Evolutionary conservation across 1,140 invertebrate species (phyloP), one percentile per base, ranked within the genome.

Genomic region (Drosophila burlai): DNA sequence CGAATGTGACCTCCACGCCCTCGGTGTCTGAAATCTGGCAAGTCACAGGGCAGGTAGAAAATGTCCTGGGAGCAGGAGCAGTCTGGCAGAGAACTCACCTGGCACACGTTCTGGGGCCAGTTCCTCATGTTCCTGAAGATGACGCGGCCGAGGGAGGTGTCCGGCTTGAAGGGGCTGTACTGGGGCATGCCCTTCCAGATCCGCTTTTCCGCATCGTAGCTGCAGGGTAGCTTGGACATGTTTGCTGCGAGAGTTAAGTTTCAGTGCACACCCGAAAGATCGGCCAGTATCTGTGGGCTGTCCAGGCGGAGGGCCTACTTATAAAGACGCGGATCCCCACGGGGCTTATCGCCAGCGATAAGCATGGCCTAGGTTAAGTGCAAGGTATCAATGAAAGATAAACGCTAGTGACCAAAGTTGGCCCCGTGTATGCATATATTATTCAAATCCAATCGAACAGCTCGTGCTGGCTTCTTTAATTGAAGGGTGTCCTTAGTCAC

Each of bases 111-210:
- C 29, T 58, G 67, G 9, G 81, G 81, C 65, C 67, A 89, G 52
- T 76, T 89, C 18, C 34, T 76, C 81, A 89, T 76, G 7, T 29
- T 67, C 45, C 64, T 71, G 34, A 80, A 90, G 43, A 89, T 82
- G 42, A 89, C 52, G n/a, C 24, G 59, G 16, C 85, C 85, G 34
- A 90, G 34, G 16, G 81, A 85, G 7, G 57, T 57, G 2, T 89
- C 71, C n/a, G 49, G 38, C 29, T 55, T 73, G 49, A 79, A 89
- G 18, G 83, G 65, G 38, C 50, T 78, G 3, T 38, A 64, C 8
- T 68, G 34, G 9, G 43, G 57, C n/a, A 63, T 49, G 11, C 71
- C 78, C 68, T 76, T 84, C 85, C 84, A 89, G 29, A 81, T 78
- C 24, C 63, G 69, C 29, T 71, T 55, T 31, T 52, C 63, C 29